A percentile compares a stretch with the other conserved stretches of the same genome.
phyloP scores from a whole-genome alignment of 2,888 invertebrate genomes.

The Chironomus tentans region DNA sequence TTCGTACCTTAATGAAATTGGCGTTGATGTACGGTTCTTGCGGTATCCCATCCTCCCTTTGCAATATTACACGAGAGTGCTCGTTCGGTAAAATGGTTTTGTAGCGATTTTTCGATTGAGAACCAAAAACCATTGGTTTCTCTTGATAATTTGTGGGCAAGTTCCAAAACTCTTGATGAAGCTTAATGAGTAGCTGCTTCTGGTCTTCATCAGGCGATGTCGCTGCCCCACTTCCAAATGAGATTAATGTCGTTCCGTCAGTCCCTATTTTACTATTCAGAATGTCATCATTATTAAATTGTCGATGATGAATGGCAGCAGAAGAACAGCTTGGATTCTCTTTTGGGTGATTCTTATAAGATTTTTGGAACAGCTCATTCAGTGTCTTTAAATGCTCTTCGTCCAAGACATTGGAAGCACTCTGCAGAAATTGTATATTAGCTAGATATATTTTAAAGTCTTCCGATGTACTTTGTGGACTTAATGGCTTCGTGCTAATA shows the following conservation, averaged over 20 bases:
- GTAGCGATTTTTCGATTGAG: conserved; percentile 82
- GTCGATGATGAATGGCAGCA: conserved; percentile 35
- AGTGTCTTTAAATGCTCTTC: conserved; percentile 52
- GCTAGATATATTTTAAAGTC: conserved; percentile 63
- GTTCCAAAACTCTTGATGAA: conserved; percentile 91
- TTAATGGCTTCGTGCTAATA: conserved; percentile 55
- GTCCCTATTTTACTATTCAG: conserved; percentile 25
- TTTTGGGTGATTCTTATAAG: conserved; percentile 42
- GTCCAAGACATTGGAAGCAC: conserved; percentile 55
- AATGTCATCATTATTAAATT: conserved; percentile 22
- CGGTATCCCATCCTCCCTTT: conserved; percentile 44
- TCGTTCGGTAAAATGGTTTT: conserved; percentile 84
- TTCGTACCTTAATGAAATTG: conserved; percentile 76
- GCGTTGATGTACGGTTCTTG: conserved; percentile 83
- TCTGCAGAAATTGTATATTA: conserved; percentile 63
- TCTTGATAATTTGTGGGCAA: conserved; percentile 87
- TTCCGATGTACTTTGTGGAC: conserved; percentile 56
- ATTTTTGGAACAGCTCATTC: conserved; percentile 50
- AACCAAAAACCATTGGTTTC: conserved; percentile 79
- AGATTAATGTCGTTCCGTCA: not conserved
- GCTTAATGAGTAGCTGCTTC: conserved; percentile 51
- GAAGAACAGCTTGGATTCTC: conserved; percentile 35
- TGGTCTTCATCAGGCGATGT: conserved; percentile 47
- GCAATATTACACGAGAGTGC: conserved; percentile 69
- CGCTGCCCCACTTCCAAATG: not conserved